Evolutionary conservation across 2,113 vertebrate genomes (phyloP), one percentile per base, ranked within the genome.

Genomic region (Gymnocephalus cernua): DNA sequence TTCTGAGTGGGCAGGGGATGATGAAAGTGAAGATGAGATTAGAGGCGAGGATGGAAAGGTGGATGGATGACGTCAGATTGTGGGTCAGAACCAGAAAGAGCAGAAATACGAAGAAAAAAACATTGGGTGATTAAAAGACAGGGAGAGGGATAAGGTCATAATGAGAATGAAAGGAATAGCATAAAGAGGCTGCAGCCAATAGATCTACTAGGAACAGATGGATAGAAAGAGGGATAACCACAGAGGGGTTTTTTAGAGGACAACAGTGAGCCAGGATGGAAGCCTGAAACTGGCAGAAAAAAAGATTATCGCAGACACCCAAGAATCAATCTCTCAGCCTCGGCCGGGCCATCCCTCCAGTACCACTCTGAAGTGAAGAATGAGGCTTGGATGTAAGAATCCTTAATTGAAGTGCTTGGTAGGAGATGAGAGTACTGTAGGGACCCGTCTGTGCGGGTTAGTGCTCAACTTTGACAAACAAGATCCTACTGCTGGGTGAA

Each of bases 21-120:
- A 87, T 84, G 88, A 87, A 91, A 89, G 76, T 69, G 68, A 87
- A 75, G 79, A 86, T 59, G 70, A 77, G 87, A 91, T 85, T 79
- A 89, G 80, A 89, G 87, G 84, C 82, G 69, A 72, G 72, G 74
- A 83, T 18, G 58, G 79, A 86, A 75, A 88, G 83, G 83, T 82
- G 65, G 77, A 86, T 59, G 66, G 76, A 88, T 76, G 89, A 67
- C 10, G 15, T 80, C 51, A 63, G 76, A 84, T 67, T 67, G 88
- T 44, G 68, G 75, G 76, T 87, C 66, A 70, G 61, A 84, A 85
- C 57, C 74, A 82, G 86, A 79, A 88, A 79, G 80, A 79, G 63
- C 57, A 72, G 72, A 77, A 84, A 83, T 69, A 79, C n/a, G n/a
- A n/a, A 79, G 74, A 88, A 85, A 78, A 61, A 79, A 50, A 79